These are phyloP conservation scores for Notoglanidium macrostoma DNA, from an alignment of 2,797 vertebrate genomes.

Conservation along the genomic window DNA sequence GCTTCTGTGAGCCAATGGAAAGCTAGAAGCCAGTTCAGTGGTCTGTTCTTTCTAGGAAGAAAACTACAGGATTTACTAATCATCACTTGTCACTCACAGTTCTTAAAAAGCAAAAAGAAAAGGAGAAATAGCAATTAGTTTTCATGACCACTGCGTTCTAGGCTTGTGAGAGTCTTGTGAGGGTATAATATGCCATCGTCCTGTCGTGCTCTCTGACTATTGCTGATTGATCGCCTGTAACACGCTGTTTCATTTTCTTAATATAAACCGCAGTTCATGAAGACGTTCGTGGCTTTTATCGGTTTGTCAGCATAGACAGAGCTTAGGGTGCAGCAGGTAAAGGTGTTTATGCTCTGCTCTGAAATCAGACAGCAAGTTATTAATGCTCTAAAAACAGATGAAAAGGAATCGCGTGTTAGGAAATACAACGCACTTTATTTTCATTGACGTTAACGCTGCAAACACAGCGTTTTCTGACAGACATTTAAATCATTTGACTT, in stretches of 20 bases:
- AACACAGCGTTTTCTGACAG: neutral
- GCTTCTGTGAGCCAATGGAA: neutral
- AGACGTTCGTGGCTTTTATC: neutral
- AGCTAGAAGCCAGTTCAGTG: neutral
- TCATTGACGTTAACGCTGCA: neutral
- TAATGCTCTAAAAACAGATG: neutral
- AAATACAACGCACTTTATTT: neutral
- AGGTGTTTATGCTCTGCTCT: neutral
- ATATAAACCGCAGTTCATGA: neutral
- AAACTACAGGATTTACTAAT: neutral
- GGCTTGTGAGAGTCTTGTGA: neutral
- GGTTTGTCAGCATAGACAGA: neutral
- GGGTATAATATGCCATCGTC: neutral
- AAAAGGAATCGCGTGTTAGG: neutral
- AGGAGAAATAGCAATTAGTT: neutral
- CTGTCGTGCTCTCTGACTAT: neutral
- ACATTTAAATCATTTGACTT: neutral
- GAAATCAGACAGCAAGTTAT: neutral
- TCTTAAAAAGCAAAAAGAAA: neutral
- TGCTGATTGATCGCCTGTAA: neutral
- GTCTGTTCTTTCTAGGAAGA: neutral
- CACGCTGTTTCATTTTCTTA: neutral
- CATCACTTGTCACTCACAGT: neutral
- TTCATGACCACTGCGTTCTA: neutral
- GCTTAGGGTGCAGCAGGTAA: neutral